Base-by-base conservation (phyloP, 2,888 invertebrate species). In the Eupithecia pulchellata region DNA sequence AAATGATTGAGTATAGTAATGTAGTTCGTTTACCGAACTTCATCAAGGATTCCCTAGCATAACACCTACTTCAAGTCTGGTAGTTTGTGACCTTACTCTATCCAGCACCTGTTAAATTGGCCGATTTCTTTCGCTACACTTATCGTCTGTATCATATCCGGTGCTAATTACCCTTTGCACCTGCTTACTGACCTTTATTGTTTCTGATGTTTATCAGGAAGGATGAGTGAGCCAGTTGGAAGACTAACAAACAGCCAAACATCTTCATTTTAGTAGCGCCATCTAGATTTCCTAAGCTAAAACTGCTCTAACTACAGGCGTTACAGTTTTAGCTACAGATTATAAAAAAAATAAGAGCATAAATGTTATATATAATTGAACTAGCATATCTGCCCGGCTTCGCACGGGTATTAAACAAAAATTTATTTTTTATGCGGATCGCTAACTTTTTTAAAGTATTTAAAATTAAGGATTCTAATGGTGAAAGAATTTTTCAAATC, bases 71-170 rank as follows among this genome's bases (percentile, higher is more conserved):
- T 30, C 4, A n/a, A 20, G 55, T 55, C 20, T 47, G 9, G 47
- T 47, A 47, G 20, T 47, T 47, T 47, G 3, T n/a, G 42, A 42
- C 42, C 6, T 42, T 42, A n/a, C 32, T 60, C 8, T 32, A n/a
- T 60, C 9, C 32, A 55, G 30, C 68, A 75, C 72, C 72, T 71
- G 75, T 64, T 68, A 68, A 72, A 68, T 69, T 64, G 61, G 42
- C 25, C 52, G 57, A 68, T 75, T 69, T 36, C 47, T 73, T 70
- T 36, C 36, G 30, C 42, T n/a, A 62, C 20, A 42, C 20, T 66
- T 67, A 64, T 27, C 64, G 81, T 78, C 79, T 81, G 76, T 71
- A 66, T 75, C 61, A 60, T 74, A 75, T 81, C 77, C 81, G 77
- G 78, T 62, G 66, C 69, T 69, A 65, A 74, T 75, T 72, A 76